These are phyloP conservation scores for Drosophila bifasciata DNA, from an alignment of 1,140 invertebrate genomes.

Conservation along the genomic window DNA sequence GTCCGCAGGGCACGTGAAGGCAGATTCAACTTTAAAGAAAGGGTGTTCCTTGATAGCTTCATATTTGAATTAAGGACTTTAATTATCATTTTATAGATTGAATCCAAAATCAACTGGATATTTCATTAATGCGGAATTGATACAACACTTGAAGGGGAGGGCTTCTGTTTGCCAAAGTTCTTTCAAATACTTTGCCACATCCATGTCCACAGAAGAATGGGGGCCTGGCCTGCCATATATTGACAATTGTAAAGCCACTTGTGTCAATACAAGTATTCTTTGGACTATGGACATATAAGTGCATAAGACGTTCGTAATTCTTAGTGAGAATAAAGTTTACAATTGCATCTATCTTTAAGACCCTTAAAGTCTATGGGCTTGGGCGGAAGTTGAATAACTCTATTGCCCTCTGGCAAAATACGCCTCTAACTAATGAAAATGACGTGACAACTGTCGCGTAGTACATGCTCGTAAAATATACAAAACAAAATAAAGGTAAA, in stretches of 20 bases:
- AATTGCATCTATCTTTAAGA: not conserved
- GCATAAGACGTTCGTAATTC: slow-evolving; percentile 10
- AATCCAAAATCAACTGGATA: not conserved
- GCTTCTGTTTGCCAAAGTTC: not conserved
- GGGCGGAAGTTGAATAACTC: slow-evolving; percentile 20
- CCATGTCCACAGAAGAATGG: too few species aligned
- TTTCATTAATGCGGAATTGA: slow-evolving; percentile 1
- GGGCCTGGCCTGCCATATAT: slow-evolving; percentile 5
- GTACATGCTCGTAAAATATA: slow-evolving; percentile 9
- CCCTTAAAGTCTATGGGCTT: slow-evolving; percentile 16
- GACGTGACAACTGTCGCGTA: slow-evolving; percentile 55
- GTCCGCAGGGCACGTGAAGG: too few species aligned
- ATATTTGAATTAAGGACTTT: slow-evolving; percentile 10
- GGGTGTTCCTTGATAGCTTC: not conserved
- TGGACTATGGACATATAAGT: not conserved
- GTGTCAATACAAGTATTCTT: slow-evolving; percentile 4
- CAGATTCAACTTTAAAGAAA: slow-evolving; percentile 46
- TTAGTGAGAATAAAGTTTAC: slow-evolving; percentile 3
- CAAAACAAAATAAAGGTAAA: not conserved
- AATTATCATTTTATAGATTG: slow-evolving; percentile 22
- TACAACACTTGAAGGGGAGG: not conserved
- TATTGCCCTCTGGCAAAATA: not conserved
- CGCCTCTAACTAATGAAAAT: slow-evolving; percentile 28
- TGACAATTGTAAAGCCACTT: not conserved
- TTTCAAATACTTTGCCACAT: too few species aligned